A percentile compares a stretch with the other conserved stretches of the same genome.
These are phyloP conservation scores for Euschistus heros DNA, from an alignment of 1,140 invertebrate species.

Conservation along the genomic window DNA sequence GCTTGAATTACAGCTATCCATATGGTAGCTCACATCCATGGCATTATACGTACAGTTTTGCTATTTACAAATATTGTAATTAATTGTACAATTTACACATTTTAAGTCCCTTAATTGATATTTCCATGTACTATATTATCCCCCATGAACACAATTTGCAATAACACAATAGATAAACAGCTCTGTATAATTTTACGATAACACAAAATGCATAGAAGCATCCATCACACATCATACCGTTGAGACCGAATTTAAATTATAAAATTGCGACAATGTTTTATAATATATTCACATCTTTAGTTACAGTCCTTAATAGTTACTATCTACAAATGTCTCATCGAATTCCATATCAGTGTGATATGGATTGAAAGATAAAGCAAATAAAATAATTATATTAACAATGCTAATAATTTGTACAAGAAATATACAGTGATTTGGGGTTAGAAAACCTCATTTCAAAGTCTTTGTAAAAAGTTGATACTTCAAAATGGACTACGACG, in stretches of 20 bases:
- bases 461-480: neutral
- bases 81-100: slow-evolving; percentile 18
- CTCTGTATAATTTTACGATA: slow-evolving; percentile 1
- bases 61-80: slow-evolving; percentile 9
- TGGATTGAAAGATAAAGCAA: slow-evolving; percentile 4
- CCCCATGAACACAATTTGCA: slow-evolving; percentile 12
- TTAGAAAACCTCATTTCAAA: neutral
- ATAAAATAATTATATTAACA: slow-evolving; percentile 18
- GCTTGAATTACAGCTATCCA: slow-evolving; percentile 12
- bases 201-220: slow-evolving; percentile 8
- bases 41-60: slow-evolving; percentile 7
- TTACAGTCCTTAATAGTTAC: slow-evolving; percentile 15
- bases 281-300: slow-evolving; percentile 11
- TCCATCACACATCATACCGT: neutral
- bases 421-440: neutral
- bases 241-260: slow-evolving; percentile 12
- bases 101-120: neutral
- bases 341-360: neutral
- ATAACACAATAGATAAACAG: slow-evolving; percentile 16
- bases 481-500: slow-evolving; percentile 46
- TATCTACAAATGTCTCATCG: slow-evolving; percentile 14
- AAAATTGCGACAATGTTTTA: slow-evolving; percentile 9
- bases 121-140: neutral
- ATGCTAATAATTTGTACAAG: slow-evolving; percentile 16
- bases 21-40: slow-evolving; percentile 6